Base-by-base conservation (phyloP, 1,140 invertebrate species). In the Pogonognathellus flavescens region DNA sequence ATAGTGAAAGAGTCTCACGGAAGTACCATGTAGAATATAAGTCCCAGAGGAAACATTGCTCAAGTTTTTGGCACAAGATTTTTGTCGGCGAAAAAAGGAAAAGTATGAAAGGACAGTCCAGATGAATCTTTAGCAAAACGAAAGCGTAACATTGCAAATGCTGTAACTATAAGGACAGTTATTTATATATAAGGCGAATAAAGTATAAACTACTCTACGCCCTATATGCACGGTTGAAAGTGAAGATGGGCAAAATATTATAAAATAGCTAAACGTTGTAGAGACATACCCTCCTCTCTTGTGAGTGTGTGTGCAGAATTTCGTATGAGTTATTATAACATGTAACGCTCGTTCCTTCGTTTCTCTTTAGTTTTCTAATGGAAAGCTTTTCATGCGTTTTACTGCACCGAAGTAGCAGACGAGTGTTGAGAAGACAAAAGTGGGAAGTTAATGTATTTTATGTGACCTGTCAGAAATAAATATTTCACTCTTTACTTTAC, bases 31-130 rank as follows among this genome's bases (percentile, higher is more conserved):
- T 49, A 76, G 70, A 76, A 4, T 25, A 4, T 25, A 31, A 76
- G 70, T 76, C 70, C 70, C 70, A 50, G 9, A 76, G 70, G 70
- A 76, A 76, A 31, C 70, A 76, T 76, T 76, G 70, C 70, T 76
- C 70, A 76, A 76, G 70, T 76, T 76, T 57, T 76, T 76, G 70
- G 70, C 70, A 41, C 70, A 76, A 76, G 25, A 76, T 76, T 76
- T 76, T 76, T 76, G 70, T 76, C 25, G 41, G 25, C n/a, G 70
- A n/a, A 31, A 62, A n/a, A 55, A 55, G 53, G 59, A 76, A 49
- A 31, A 62, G 31, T 14, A 55, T 11, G 59, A 76, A 49, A 76
- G 25, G 41, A 13, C 31, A n/a, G 70, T 76, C 31, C 70, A 76
- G 41, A 76, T 76, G 41, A 76, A n/a, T 20, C 62, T 66, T 66